Conservation (phyloP, 2,888 invertebrate species). For the Choreutis nemorana region DNA sequence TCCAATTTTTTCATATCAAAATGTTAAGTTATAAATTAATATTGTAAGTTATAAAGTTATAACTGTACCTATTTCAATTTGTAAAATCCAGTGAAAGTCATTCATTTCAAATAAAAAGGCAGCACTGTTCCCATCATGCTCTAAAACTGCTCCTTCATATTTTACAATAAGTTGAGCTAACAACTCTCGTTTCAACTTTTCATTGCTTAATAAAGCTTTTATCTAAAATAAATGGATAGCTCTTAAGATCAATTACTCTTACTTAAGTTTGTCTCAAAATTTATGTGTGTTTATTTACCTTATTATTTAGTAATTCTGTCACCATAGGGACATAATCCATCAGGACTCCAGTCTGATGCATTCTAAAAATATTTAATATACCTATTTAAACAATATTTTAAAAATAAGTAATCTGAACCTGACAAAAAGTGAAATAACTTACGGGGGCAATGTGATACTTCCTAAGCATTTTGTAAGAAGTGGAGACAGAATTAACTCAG, state of each 20-base stretch:
- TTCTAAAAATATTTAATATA: conserved; percentile 26
- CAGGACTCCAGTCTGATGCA: conserved; percentile 59
- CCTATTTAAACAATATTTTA: not conserved
- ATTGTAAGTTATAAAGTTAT: conserved; percentile 3
- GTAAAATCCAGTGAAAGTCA: conserved; percentile 69
- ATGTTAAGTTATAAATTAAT: not conserved
- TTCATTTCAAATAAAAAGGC: conserved; percentile 69
- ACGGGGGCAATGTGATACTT: conserved; percentile 50
- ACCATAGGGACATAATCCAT: conserved; percentile 68
- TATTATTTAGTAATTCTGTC: conserved; percentile 57
- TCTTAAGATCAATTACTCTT: not conserved
- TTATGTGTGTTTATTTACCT: conserved; percentile 43
- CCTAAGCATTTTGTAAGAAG: conserved; percentile 50
- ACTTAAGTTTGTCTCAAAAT: not conserved
- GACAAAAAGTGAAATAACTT: conserved; percentile 20
- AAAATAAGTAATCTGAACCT: no score
- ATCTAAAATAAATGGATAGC: conserved; percentile 31
- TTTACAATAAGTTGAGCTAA: conserved; percentile 54
- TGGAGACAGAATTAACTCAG: conserved; percentile 55
- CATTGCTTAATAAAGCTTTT: conserved; percentile 43
- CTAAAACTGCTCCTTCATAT: conserved; percentile 55
- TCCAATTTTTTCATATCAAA: not conserved
- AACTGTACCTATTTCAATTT: conserved; percentile 60
- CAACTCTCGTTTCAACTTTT: conserved; percentile 48
- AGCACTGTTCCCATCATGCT: conserved; percentile 55